A percentile compares a stretch with the other conserved stretches of the same genome.
phyloP scores from a whole-genome alignment of 2,797 vertebrate species.

The Psittacula derbiana region DNA sequence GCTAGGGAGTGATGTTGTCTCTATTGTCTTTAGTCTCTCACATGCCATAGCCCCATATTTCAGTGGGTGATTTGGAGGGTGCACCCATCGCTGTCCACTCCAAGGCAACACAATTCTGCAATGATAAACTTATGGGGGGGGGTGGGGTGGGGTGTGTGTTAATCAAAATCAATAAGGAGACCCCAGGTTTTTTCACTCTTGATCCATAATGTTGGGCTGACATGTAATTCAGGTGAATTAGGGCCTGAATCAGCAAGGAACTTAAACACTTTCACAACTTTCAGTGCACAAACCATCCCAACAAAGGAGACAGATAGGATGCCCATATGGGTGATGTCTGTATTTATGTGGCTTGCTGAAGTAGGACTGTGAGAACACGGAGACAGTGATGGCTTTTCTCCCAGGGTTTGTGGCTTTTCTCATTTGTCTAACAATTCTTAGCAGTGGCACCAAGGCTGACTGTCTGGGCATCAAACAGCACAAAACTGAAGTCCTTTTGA shows the following conservation, averaged over 20 bases:
- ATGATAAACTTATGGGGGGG: fast-evolving
- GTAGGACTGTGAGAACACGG: background rate
- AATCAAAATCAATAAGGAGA: background rate
- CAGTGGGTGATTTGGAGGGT: background rate
- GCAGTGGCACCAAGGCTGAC: background rate
- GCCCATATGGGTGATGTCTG: background rate
- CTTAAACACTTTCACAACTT: background rate
- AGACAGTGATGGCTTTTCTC: background rate
- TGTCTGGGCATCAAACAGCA: background rate
- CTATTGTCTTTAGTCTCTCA: background rate
- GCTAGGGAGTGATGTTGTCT: background rate
- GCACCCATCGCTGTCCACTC: background rate
- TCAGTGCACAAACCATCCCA: background rate
- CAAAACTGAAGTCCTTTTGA: background rate
- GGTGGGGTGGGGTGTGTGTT: background rate
- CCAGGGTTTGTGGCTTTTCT: background rate
- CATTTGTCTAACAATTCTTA: background rate
- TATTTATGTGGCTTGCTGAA: background rate
- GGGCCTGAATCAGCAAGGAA: background rate
- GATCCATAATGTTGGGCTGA: background rate
- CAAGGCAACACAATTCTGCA: background rate
- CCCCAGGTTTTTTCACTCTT: background rate
- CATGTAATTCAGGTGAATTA: background rate
- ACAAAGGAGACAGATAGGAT: background rate
- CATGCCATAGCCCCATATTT: background rate